Conservation (phyloP, 2,888 invertebrate genomes). For the Isoperla grammatica region DNA sequence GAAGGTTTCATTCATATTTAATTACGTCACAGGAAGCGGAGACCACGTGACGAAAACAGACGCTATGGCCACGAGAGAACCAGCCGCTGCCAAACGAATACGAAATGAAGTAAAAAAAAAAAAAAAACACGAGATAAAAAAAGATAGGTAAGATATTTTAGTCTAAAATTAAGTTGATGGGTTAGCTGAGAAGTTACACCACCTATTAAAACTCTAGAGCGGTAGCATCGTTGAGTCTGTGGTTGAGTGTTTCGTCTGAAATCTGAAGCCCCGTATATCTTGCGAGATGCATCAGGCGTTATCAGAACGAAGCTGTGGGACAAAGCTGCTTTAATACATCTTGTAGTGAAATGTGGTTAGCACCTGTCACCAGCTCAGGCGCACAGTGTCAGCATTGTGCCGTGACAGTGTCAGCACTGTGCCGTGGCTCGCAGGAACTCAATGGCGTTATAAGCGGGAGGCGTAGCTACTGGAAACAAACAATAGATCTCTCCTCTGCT, state of each 20-base stretch:
- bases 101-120: too few species aligned
- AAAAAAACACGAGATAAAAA: too few species aligned
- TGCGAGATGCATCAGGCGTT: too few species aligned
- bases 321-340: too few species aligned
- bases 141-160: neutral
- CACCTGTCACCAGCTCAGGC: neutral
- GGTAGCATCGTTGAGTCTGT: too few species aligned
- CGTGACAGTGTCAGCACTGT: neutral
- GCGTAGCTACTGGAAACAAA: too few species aligned
- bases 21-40: neutral
- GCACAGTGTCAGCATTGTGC: neutral
- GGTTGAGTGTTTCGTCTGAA: too few species aligned
- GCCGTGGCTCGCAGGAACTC: too few species aligned
- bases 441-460: too few species aligned
- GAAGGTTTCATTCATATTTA: constrained; percentile 4
- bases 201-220: neutral
- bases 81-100: neutral
- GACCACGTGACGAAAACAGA: neutral
- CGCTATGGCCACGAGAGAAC: neutral
- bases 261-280: too few species aligned
- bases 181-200: neutral
- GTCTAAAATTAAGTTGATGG: constrained; percentile 1
- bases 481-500: too few species aligned
- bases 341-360: neutral
- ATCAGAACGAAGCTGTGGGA: too few species aligned